Percentiles rank a stretch among this genome's conserved stretches.
Conservation (phyloP, 2,888 invertebrate genomes). For the Callyntrura sp. region DNA sequence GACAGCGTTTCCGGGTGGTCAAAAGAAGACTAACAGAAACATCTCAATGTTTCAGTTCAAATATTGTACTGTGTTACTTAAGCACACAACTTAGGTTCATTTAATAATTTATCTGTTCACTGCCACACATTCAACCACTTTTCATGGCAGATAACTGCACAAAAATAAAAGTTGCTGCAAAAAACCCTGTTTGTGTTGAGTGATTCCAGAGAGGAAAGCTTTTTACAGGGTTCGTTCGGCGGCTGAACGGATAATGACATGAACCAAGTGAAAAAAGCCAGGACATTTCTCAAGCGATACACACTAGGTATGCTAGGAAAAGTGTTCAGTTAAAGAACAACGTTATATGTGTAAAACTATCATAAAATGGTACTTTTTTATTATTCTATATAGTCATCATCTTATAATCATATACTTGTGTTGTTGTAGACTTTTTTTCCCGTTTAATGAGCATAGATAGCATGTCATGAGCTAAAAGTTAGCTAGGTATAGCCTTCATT, state of each 20-base stretch:
- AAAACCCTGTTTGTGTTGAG: background rate
- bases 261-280: conserved; percentile 70
- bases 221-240: conserved; percentile 44
- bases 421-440: conserved; percentile 10
- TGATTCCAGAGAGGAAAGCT: background rate
- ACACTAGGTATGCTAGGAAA: conserved; percentile 18
- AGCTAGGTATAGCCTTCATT: conserved; percentile 59
- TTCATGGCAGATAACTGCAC: too few relatives aligned
- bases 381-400: conserved; percentile 1
- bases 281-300: conserved; percentile 49
- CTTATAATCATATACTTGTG: background rate
- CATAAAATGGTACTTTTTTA: background rate
- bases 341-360: background rate
- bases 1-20: too few relatives aligned
- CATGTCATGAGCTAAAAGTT: conserved; percentile 37
- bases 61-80: too few relatives aligned
- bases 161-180: background rate
- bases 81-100: too few relatives aligned
- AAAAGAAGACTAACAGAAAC: too few relatives aligned
- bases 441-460: background rate
- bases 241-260: conserved; percentile 68
- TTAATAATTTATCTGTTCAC: background rate
- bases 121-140: too few relatives aligned
- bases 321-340: conserved; percentile 39
- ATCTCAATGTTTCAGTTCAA: too few relatives aligned